Base-by-base conservation (phyloP, 2,113 vertebrate genomes). In the Oceanodroma tethys region DNA sequence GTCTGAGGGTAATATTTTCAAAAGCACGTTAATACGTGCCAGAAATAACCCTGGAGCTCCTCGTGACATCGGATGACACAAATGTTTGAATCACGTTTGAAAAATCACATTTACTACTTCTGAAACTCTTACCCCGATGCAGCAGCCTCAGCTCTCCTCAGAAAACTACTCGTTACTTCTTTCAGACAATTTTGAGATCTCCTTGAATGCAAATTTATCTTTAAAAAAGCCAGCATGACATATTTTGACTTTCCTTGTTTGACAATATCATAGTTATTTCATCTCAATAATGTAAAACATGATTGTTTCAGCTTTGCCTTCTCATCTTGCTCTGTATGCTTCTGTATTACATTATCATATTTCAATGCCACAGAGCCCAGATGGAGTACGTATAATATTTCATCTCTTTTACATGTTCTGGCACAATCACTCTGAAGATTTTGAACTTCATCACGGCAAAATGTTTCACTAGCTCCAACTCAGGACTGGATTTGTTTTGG, bases 171-270 rank as follows among this genome's bases (percentile, higher is more conserved):
- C 36, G 1, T 45, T 55, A 25, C 73, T 83, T 60, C 66, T 70
- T n/a, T 10, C 36, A 72, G 85, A 52, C 27, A 32, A 53, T 66
- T 47, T 22, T 2, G 58, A 70, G 30, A 68, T 36, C 63, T 94
- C 27, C 55, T 60, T 36, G 53, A 92, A 88, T 66, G 58, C 45
- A 88, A 86, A 91, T 94, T 72, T 93, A 56, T 66, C 50, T 88
- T 93, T 45, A 9, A 80, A 88, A 88, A 82, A 93, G 67, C 23
- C 58, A 86, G 90, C 30, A 4, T 94, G 95, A 93, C 93, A 94
- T 91, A 95, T 97, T 97, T 96, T 96, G 93, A 94, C 96, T 97
- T 94, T 27, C 70, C 88, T 85, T 97, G 89, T 95, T 96, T 95
- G 95, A 95, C 78, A 96, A 97, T 94, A 96, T 82, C 86, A 16